Evolutionary conservation across 2,888 invertebrate species (phyloP), one percentile per base, ranked within the genome.

Genomic region (Lingula anatina): DNA sequence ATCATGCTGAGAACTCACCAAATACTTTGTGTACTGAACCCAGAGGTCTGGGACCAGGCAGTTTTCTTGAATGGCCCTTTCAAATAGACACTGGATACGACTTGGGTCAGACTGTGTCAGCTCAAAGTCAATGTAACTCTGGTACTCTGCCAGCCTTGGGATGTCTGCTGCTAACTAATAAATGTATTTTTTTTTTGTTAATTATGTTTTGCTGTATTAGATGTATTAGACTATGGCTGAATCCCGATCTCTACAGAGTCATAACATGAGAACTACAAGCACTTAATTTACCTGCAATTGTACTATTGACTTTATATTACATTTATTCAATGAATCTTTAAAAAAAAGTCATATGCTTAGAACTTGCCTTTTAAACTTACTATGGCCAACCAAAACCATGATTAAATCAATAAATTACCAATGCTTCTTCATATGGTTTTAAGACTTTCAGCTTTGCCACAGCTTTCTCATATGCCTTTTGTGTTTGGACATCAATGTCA

Each of bases 61-160:
- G 56, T 77, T 78, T 50, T 83, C 82, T n/a, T 81, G 78, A 5
- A 85, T 72, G 44, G 84, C 83, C 54, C 86, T 73, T 71, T 86
- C 86, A 71, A 82, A 86, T 1, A 86, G 64, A 64, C 71, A 75
- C 64, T 84, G 81, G 35, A 85, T 76, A 77, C 81, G 56, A 35
- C 66, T 55, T 38, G 85, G 85, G 62, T 84, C 82, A 23, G 78
- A 76, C 2, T 68, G 60, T 40, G 67, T 64, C 73, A 81, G 78
- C 57, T 84, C 83, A 64, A 81, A 82, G 31, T 76, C 65, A 40
- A 84, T 74, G 62, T 84, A 84, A 4, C 70, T 72, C 60, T 77
- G 76, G 63, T 83, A 84, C 21, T 66, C 64, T 12, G 64, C 62
- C 28, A 65, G 50, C 26, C 57, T 45, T 5, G 65, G 64, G 3